Evolutionary conservation across 2,113 vertebrate genomes (phyloP).

Genomic region (Clinocottus analis): DNA sequence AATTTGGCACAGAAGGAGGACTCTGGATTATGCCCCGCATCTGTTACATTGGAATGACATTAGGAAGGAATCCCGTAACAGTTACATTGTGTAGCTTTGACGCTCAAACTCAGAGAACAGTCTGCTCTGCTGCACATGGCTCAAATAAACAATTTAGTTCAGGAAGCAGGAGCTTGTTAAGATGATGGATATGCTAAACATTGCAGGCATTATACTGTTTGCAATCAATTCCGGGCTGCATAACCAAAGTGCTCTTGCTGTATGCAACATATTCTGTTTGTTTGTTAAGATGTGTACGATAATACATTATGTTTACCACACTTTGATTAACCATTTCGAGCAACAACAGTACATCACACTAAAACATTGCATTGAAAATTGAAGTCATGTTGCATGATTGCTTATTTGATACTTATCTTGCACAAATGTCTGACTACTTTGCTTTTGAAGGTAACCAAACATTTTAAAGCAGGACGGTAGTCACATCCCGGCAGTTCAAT

Average conservation of each 20-base stretch:
- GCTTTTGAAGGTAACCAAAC: not conserved
- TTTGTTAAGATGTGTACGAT: not conserved
- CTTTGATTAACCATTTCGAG: not conserved
- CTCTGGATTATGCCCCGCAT: not conserved
- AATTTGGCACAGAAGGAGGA: not conserved
- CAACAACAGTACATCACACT: not conserved
- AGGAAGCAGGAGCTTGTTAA: conserved; percentile 5
- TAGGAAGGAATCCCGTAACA: not conserved
- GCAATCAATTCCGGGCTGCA: not conserved
- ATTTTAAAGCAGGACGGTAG: not conserved
- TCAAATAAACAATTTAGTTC: not conserved
- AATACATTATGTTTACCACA: not conserved
- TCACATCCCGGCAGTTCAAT: not conserved
- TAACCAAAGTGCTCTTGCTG: not conserved
- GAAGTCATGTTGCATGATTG: not conserved
- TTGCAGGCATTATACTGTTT: not conserved
- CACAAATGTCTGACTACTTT: not conserved
- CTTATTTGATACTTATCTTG: not conserved
- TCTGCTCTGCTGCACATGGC: not conserved
- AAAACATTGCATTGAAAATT: not conserved
- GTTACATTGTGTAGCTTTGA: not conserved
- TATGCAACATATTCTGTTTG: not conserved
- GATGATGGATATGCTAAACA: not conserved
- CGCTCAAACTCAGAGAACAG: not conserved
- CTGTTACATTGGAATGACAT: not conserved